A percentile compares a stretch with the other conserved stretches of the same genome.
Evolutionary conservation across 1,140 invertebrate genomes (phyloP).

Genomic region (Wiebesia pumilae): DNA sequence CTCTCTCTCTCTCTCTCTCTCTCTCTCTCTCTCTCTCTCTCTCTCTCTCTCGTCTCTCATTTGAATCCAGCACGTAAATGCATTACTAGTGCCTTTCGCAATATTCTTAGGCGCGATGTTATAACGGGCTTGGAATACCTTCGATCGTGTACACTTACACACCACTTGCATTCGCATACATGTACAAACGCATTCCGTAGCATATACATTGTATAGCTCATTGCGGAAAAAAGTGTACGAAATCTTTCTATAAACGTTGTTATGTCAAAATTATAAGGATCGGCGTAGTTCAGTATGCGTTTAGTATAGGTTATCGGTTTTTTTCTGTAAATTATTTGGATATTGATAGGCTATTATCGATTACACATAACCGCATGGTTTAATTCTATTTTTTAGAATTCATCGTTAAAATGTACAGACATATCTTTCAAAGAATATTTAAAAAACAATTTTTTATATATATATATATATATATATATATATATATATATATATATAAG

Average conservation of each 20-base stretch:
- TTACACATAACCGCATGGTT: no score
- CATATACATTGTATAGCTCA: not conserved
- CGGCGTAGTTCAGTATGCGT: not conserved
- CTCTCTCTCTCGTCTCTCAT: not conserved
- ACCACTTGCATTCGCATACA: no score
- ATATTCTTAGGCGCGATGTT: constrained; percentile 28
- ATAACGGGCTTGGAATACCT: constrained; percentile 43
- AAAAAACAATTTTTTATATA: no score
- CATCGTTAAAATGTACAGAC: no score
- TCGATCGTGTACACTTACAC: not conserved
- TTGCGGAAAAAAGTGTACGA: not conserved
- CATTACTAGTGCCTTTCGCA: constrained; percentile 15
- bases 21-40: not conserved
- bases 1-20: not conserved
- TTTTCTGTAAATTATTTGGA: not conserved
- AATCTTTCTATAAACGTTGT: not conserved
- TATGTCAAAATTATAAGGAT: not conserved
- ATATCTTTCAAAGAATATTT: no score
- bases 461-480: no score
- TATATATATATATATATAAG: no score
- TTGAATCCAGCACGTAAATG: constrained; percentile 7
- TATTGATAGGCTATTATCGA: not conserved
- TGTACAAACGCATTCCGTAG: not conserved
- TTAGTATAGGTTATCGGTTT: no score
- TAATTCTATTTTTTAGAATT: no score